Percentiles rank a stretch among this genome's conserved stretches.
These are phyloP conservation scores for Schizotus pectinicornis DNA, from an alignment of 2,888 invertebrate genomes.

Conservation along the genomic window DNA sequence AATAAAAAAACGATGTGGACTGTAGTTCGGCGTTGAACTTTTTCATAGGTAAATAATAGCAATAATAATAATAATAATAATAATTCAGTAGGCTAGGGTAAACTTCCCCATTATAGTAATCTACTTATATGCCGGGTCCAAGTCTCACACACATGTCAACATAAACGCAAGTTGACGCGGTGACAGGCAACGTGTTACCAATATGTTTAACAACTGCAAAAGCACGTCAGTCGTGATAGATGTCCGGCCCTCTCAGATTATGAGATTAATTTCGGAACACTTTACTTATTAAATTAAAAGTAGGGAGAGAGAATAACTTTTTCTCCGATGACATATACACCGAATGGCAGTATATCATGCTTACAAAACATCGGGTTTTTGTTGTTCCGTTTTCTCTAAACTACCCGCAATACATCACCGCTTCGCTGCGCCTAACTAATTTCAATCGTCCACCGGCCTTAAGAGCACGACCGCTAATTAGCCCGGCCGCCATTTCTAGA, in stretches of 20 bases:
- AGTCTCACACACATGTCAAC: slow-evolving; percentile 35
- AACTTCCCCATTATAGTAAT: slow-evolving; percentile 40
- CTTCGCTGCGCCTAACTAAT: slow-evolving; percentile 18
- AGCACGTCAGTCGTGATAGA: slow-evolving; percentile 43
- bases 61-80: no score
- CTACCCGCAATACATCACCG: slow-evolving; percentile 9
- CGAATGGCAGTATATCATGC: slow-evolving; percentile 19
- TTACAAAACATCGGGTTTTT: slow-evolving; percentile 9
- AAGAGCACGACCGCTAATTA: no score
- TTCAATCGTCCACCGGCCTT: slow-evolving; percentile 5
- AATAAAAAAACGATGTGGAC: no score
- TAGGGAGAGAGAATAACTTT: slow-evolving; percentile 24
- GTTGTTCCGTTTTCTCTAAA: slow-evolving; percentile 7
- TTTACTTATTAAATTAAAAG: slow-evolving; percentile 46
- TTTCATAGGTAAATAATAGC: no score
- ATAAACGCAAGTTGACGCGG: slow-evolving; percentile 37
- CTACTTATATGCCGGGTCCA: slow-evolving; percentile 38
- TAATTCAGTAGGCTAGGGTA: not conserved
- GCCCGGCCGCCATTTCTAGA: no score
- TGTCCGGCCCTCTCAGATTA: slow-evolving; percentile 40
- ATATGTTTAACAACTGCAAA: slow-evolving; percentile 42
- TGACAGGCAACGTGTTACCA: slow-evolving; percentile 43
- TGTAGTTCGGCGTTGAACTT: no score
- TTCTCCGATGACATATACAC: slow-evolving; percentile 13
- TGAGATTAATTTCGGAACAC: slow-evolving; percentile 45